These are phyloP conservation scores for Ptychochromis oligacanthus DNA, from an alignment of 2,113 vertebrate species.

Conservation along the genomic window DNA sequence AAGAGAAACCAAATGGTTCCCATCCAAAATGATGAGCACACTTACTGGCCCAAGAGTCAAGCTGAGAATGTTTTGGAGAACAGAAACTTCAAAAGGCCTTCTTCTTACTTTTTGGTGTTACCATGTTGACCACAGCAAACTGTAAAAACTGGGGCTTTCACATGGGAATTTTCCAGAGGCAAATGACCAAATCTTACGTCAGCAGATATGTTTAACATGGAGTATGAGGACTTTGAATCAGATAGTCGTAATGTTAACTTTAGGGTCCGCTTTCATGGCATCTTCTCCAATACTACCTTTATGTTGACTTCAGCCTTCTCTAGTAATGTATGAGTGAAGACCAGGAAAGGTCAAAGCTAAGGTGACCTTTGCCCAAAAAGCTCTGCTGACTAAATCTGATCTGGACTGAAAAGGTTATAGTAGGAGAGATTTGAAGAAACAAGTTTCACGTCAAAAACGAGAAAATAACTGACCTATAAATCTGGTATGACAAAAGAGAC, in stretches of 20 bases:
- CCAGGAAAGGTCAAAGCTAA: not conserved
- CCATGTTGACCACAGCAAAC: not conserved
- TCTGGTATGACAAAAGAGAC: not conserved
- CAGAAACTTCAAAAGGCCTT: constrained; percentile 38
- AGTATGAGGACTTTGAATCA: not conserved
- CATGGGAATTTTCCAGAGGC: constrained; percentile 12
- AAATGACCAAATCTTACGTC: not conserved
- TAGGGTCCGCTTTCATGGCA: not conserved
- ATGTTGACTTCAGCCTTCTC: not conserved
- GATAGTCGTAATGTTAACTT: not conserved
- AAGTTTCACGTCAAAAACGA: not conserved
- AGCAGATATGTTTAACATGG: not conserved
- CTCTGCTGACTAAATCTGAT: constrained; percentile 10
- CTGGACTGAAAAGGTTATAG: not conserved
- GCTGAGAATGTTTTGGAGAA: constrained; percentile 29
- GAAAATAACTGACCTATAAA: constrained; percentile 18
- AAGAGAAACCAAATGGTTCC: not conserved
- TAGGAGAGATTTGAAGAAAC: not conserved
- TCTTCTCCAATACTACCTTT: not conserved
- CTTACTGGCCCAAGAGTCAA: not conserved
- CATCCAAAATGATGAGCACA: not conserved
- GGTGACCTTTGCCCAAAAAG: constrained; percentile 29
- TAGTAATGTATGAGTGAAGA: not conserved
- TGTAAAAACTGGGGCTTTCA: constrained; percentile 3
- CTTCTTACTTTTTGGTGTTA: constrained; percentile 16